Base-by-base conservation (phyloP, 2,797 vertebrate species). In the Gymnodraco acuticeps region DNA sequence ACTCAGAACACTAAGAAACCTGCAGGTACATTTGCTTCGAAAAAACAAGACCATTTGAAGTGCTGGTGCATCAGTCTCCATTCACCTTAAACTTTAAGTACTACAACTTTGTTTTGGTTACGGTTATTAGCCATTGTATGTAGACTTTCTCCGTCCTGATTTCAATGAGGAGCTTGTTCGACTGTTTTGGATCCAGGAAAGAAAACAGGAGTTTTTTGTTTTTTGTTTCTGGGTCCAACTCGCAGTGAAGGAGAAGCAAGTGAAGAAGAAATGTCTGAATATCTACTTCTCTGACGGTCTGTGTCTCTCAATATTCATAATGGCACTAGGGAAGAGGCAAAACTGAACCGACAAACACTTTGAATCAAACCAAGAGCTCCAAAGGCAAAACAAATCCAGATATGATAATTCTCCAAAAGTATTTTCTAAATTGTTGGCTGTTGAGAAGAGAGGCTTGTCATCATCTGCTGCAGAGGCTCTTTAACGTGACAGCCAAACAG, bases 391-490 rank as follows among this genome's bases (percentile, higher is more conserved):
- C 23, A 8, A 75, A 69, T 73, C 50, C 71, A 76, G 16, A 88
- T 71, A 73, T 68, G 61, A 64, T 46, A 45, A 41, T 70, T 69
- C 59, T 53, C 23, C 63, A 78, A 68, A 81, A 46, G 33, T 38
- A 86, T 87, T 86, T 70, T 65, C 67, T 71, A 77, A 87, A 89
- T 80, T 70, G 75, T 68, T 61, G 60, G 54, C 60, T 66, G 50
- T 50, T 70, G 74, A 73, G 64, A 80, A 70, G 70, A n/a, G 19
- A 17, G 23, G 41, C 58, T 56, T 60, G 74, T 50, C 70, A 80
- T 75, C 52, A 2, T 33, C 27, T 45, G 68, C 56, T 60, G 67
- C 33, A n/a, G 46, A 61, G 45, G 50, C 56, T 69, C 54, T 74
- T 77, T 70, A 84, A 70, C 76, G 64, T 66, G 82, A 70, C 70